phyloP scores from a whole-genome alignment of 2,113 vertebrate genomes.

The Nibea coibor region DNA sequence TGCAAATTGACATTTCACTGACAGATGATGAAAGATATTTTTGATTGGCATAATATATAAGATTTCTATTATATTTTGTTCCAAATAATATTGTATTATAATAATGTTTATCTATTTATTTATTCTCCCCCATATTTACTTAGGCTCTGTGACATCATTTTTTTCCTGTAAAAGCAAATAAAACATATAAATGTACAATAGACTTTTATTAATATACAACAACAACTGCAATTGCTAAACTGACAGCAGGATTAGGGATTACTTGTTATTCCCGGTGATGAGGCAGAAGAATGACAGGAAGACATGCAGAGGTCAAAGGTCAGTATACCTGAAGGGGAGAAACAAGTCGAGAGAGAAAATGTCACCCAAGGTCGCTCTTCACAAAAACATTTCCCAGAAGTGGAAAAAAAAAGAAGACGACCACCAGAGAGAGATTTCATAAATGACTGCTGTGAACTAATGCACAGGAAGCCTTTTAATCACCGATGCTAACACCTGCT shows the following conservation, averaged over 20 bases:
- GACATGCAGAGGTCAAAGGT: slow-evolving; percentile 25
- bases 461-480: no score
- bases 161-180: no score
- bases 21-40: no score
- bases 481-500: background rate
- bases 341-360: background rate
- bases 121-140: background rate
- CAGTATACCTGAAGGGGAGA: background rate
- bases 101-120: background rate
- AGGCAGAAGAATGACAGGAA: background rate
- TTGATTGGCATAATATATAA: no score
- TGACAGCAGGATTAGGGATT: background rate
- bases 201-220: background rate
- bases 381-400: background rate
- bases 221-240: background rate
- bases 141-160: no score
- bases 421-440: background rate
- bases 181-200: background rate
- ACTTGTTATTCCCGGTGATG: background rate
- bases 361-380: background rate
- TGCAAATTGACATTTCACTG: background rate
- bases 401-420: background rate
- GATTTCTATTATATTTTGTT: no score
- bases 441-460: no score
- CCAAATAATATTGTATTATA: no score